These are phyloP conservation scores for Antheraea yamamai DNA, from an alignment of 2,888 invertebrate genomes.

Conservation along the genomic window DNA sequence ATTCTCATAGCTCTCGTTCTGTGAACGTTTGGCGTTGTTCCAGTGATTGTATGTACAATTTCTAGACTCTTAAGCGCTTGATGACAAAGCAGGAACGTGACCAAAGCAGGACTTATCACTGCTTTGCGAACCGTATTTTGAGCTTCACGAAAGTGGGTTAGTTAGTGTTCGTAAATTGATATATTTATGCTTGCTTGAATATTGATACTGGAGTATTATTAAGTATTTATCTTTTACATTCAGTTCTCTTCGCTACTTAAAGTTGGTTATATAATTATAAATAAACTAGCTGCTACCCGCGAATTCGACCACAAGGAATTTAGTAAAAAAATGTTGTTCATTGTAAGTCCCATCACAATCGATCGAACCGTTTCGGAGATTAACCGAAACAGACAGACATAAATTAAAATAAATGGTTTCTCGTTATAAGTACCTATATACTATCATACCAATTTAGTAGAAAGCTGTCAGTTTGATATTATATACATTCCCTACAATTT, in stretches of 20 bases:
- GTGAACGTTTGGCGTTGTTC: conserved; percentile 68
- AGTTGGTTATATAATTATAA: not conserved
- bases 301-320: no score
- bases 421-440: no score
- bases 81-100: conserved; percentile 67
- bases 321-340: no score
- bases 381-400: no score
- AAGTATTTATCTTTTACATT: not conserved
- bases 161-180: conserved; percentile 14
- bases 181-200: not conserved
- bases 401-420: no score
- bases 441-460: no score
- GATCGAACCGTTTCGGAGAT: no score
- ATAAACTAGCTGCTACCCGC: not conserved
- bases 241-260: not conserved
- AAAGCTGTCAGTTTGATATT: no score
- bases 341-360: no score
- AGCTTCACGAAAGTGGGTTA: conserved; percentile 19
- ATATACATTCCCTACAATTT: no score
- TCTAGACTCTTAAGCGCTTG: conserved; percentile 56
- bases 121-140: conserved; percentile 24
- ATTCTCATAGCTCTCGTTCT: conserved; percentile 64
- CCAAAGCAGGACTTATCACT: conserved; percentile 50
- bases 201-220: not conserved
- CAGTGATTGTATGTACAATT: conserved; percentile 61